Evolutionary conservation across 2,113 vertebrate genomes (phyloP).

Genomic region (Zosterops pallidus): DNA sequence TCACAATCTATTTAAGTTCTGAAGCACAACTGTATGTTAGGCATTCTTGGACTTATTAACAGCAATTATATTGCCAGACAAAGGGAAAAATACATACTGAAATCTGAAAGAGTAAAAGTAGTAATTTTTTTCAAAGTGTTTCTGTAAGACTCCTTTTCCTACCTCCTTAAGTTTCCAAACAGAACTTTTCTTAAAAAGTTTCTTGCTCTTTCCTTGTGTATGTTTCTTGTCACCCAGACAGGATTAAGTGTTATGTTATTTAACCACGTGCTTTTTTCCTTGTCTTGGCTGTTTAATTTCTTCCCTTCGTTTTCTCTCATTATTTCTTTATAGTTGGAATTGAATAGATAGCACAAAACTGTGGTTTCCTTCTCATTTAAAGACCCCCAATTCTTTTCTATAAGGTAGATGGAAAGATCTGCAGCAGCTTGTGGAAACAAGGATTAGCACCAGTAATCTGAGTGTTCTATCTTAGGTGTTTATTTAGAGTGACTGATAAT

Average conservation of each 20-base stretch:
- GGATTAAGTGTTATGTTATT: not conserved
- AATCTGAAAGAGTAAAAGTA: not conserved
- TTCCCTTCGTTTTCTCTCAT: not conserved
- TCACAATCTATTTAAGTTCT: not conserved
- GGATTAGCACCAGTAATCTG: not conserved
- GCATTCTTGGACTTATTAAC: not conserved
- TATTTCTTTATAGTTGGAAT: not conserved
- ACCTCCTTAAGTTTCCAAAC: not conserved
- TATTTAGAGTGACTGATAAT: not conserved
- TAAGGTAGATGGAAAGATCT: not conserved
- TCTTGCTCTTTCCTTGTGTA: not conserved
- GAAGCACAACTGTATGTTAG: not conserved
- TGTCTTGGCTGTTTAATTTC: not conserved
- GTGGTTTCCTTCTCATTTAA: not conserved
- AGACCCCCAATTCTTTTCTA: not conserved
- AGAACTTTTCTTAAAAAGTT: not conserved
- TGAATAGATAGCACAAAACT: not conserved
- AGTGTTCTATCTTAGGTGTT: not conserved
- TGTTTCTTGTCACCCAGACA: not conserved
- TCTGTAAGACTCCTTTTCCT: not conserved
- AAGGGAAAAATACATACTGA: not conserved
- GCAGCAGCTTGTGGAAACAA: not conserved
- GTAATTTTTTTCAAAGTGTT: not conserved
- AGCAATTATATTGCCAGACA: not conserved
- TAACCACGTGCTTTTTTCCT: not conserved